phyloP scores from a whole-genome alignment of 2,888 invertebrate genomes.

The Agrochola litura region DNA sequence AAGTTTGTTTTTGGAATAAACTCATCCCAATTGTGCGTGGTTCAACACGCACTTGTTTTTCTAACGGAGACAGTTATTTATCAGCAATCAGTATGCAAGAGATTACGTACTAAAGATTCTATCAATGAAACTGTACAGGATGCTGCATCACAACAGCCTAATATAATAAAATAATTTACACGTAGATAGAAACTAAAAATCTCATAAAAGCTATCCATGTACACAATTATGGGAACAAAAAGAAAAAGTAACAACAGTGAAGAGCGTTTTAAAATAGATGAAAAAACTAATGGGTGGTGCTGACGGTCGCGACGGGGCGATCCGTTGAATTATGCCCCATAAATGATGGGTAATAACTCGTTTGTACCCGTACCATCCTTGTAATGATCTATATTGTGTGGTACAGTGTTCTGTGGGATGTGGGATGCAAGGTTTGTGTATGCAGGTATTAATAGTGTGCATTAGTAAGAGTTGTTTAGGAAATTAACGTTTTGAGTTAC shows the following conservation, averaged over 20 bases:
- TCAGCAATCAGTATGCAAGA: too few species aligned
- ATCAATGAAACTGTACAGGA: not conserved
- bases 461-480: slow-evolving; percentile 12
- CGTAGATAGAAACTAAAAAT: slow-evolving; percentile 34
- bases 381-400: slow-evolving; percentile 68
- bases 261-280: slow-evolving; percentile 76
- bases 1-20: too few species aligned
- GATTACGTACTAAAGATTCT: slow-evolving; percentile 3
- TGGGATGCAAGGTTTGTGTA: slow-evolving; percentile 1
- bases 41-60: too few species aligned
- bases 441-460: slow-evolving; percentile 39
- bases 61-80: too few species aligned
- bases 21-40: too few species aligned
- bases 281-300: slow-evolving; percentile 72
- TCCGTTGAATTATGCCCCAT: slow-evolving; percentile 75
- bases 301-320: slow-evolving; percentile 71
- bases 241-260: slow-evolving; percentile 37
- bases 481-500: slow-evolving; percentile 29
- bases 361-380: slow-evolving; percentile 70
- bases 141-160: not conserved
- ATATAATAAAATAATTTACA: slow-evolving; percentile 46
- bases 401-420: slow-evolving; percentile 5
- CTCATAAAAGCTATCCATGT: slow-evolving; percentile 51
- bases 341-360: slow-evolving; percentile 71
- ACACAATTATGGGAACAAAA: slow-evolving; percentile 49